phyloP scores from a whole-genome alignment of 2,888 invertebrate genomes.

The Incurvaria masculella region DNA sequence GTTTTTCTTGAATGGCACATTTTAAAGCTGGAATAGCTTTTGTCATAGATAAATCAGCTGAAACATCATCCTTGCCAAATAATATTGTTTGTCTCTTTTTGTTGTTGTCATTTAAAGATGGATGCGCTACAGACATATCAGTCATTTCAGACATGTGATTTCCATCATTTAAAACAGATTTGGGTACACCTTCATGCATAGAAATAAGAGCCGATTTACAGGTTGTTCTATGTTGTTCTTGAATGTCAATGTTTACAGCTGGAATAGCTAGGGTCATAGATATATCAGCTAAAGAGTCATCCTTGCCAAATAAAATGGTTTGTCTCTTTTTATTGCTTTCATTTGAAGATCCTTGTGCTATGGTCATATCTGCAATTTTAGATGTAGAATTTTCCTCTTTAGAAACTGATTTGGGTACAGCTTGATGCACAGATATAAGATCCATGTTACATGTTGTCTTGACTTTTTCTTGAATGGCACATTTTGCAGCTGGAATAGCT shows the following conservation, averaged over 20 bases:
- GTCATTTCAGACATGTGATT: background rate
- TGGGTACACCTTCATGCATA: background rate
- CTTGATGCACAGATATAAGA: conserved; percentile 3
- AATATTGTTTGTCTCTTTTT: background rate
- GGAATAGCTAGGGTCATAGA: background rate
- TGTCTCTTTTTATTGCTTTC: no score
- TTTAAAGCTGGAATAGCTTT: conserved; percentile 14
- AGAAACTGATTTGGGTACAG: conserved; percentile 1
- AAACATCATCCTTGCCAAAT: background rate
- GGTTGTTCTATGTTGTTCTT: conserved; percentile 17
- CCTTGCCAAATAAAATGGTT: background rate
- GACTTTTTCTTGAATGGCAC: no score
- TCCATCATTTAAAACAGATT: background rate
- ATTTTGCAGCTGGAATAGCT: background rate
- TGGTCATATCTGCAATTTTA: no score
- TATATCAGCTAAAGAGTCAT: background rate
- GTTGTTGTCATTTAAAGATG: background rate
- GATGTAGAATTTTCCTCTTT: no score
- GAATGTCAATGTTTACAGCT: no score
- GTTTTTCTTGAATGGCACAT: no score
- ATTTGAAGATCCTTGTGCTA: no score
- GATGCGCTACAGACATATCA: conserved; percentile 5
- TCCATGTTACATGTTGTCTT: background rate
- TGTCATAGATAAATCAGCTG: conserved; percentile 19
- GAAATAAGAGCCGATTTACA: conserved; percentile 17